These are phyloP conservation scores for Motacilla tschutschensis DNA, from an alignment of 2,113 vertebrate species.

Conservation along the genomic window DNA sequence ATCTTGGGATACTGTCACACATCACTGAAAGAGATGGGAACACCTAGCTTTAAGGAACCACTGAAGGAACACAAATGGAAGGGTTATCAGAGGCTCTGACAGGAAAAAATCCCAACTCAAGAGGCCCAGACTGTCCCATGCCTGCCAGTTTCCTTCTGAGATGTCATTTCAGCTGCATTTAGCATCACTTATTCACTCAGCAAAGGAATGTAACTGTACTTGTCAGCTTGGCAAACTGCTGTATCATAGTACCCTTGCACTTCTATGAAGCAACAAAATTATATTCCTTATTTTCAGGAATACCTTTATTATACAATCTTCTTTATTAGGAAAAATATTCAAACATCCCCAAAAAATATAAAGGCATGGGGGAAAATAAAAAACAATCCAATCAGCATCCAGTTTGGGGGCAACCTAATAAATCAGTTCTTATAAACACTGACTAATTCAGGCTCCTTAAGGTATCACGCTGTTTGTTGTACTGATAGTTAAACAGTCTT, in stretches of 20 bases:
- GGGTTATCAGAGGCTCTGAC: background rate
- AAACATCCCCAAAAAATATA: background rate
- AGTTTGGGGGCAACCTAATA: background rate
- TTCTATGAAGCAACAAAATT: background rate
- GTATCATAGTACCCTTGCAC: background rate
- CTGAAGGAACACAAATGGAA: background rate
- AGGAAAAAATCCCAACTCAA: background rate
- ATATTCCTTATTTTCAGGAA: background rate
- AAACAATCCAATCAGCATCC: background rate
- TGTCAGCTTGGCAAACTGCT: background rate
- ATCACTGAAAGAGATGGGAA: background rate
- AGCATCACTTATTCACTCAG: background rate
- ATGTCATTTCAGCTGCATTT: background rate
- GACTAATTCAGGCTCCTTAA: background rate
- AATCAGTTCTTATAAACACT: background rate
- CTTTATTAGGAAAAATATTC: background rate
- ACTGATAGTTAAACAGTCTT: background rate
- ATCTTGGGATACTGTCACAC: background rate
- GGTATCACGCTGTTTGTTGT: background rate
- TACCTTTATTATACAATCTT: background rate
- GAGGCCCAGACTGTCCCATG: background rate
- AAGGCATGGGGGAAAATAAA: accelerated
- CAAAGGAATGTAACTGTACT: background rate
- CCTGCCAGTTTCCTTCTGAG: background rate
- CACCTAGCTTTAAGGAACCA: background rate